Evolutionary conservation across 2,888 invertebrate species (phyloP).

Genomic region (Nebria brevicollis): DNA sequence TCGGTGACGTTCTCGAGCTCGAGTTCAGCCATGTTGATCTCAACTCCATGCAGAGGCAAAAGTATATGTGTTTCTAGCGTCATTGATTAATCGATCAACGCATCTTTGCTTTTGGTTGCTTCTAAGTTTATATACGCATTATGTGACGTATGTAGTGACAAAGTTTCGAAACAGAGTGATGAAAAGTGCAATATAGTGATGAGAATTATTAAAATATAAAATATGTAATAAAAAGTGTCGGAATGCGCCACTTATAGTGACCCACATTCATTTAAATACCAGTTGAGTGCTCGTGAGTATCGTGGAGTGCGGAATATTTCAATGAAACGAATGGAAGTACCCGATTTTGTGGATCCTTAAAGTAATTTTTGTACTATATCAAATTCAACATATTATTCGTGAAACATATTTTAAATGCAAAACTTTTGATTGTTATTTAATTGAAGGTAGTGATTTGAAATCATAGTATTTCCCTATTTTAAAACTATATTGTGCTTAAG

Average conservation of each 20-base stretch:
- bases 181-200: neutral
- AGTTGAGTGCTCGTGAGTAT: constrained; percentile 51
- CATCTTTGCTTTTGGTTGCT: neutral
- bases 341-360: too few species aligned
- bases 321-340: neutral
- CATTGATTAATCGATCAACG: constrained; percentile 20
- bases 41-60: constrained; percentile 16
- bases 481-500: neutral
- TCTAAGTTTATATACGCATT: neutral
- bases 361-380: too few species aligned
- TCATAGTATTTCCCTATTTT: too few species aligned
- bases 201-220: constrained; percentile 38
- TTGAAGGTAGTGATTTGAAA: neutral
- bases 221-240: constrained; percentile 52
- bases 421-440: neutral
- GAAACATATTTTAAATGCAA: neutral
- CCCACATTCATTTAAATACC: constrained; percentile 60
- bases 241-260: constrained; percentile 57
- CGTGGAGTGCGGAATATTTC: constrained; percentile 48
- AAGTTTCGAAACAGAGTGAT: neutral
- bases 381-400: neutral
- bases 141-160: neutral
- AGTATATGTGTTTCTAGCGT: constrained; percentile 15
- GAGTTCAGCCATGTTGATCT: constrained; percentile 48
- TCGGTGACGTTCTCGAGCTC: constrained; percentile 45